These are phyloP conservation scores for Drosophila lacicola DNA, from an alignment of 2,888 invertebrate genomes.

Conservation along the genomic window DNA sequence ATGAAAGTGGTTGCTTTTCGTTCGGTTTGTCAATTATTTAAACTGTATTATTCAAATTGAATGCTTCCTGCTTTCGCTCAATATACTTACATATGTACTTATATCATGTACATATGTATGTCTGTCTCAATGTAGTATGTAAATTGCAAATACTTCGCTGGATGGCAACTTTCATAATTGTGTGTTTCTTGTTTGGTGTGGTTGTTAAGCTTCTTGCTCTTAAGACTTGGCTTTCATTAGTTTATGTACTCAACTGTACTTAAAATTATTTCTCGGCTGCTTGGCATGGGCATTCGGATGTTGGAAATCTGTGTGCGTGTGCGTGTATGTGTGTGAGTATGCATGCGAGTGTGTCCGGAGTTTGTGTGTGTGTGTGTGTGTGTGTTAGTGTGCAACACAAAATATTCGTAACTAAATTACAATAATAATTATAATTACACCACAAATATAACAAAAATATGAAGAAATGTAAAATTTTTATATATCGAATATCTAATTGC, in stretches of 20 bases:
- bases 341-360: background rate
- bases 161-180: slow-evolving; percentile 78
- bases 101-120: slow-evolving; percentile 12
- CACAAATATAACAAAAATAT: slow-evolving; percentile 39
- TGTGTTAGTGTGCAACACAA: slow-evolving; percentile 51
- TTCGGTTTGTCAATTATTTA: slow-evolving; percentile 25
- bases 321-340: slow-evolving; percentile 19
- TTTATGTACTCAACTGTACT: slow-evolving; percentile 25
- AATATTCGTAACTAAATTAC: slow-evolving; percentile 47
- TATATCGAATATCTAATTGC: slow-evolving; percentile 68
- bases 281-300: slow-evolving; percentile 34
- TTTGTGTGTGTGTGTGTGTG: slow-evolving; percentile 24
- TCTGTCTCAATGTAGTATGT: slow-evolving; percentile 29
- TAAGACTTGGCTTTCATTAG: slow-evolving; percentile 22
- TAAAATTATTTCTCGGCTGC: slow-evolving; percentile 30
- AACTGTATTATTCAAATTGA: slow-evolving; percentile 18
- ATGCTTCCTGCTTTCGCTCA: slow-evolving; percentile 15
- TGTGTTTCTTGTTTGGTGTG: slow-evolving; percentile 21
- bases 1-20: slow-evolving; percentile 31
- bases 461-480: slow-evolving; percentile 52
- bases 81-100: slow-evolving; percentile 7
- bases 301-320: slow-evolving; percentile 15
- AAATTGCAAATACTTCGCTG: slow-evolving; percentile 76
- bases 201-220: slow-evolving; percentile 22
- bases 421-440: slow-evolving; percentile 24